Evolutionary conservation across 2,888 invertebrate genomes (phyloP), one percentile per base, ranked within the genome.

Genomic region (Drosophila mettleri): DNA sequence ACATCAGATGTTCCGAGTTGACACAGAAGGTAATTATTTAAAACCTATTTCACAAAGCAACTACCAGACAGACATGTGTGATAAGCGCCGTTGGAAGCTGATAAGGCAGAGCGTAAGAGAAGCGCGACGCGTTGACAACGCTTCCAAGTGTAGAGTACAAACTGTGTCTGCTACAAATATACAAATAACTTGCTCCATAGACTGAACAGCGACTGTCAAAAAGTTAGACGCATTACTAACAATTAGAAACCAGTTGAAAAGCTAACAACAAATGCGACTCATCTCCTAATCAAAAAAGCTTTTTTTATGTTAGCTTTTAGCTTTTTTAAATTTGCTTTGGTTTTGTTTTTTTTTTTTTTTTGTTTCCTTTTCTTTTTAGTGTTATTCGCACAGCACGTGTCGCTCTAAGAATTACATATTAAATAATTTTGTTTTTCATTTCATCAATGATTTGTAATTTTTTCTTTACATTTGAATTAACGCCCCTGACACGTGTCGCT

Each of bases 331-430:
- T 22, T 12, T 33, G 54, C 38, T 39, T 22, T 39, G 34, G 18
- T 43, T 9, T 31, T 27, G 33, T n/a, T 34, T 10, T 33, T 58
- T 27, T 61, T 43, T 39, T 39, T 60, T 52, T 4, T 14, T 20
- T 48, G 20, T 33, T 48, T 9, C 10, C 9, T 10, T 14, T 48
- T 29, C 16, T 27, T 45, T 27, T 18, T 45, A 16, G 1, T 46
- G 12, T 18, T 12, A 24, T 43, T 43, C 24, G 43, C n/a, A 18
- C 31, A 45, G 52, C 85, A 81, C 74, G 85, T 80, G 81, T 66
- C 62, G 41, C 39, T 64, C 62, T 49, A 52, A 55, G 60, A 55
- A 77, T 61, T 34, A 51, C n/a, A 45, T 38, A 62, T 70, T 53
- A 49, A 46, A 31, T 22, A 54, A 41, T 49, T 39, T 41, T 39